Evolutionary conservation across 1,140 invertebrate species (phyloP).

Genomic region (Drosophila carrolli): DNA sequence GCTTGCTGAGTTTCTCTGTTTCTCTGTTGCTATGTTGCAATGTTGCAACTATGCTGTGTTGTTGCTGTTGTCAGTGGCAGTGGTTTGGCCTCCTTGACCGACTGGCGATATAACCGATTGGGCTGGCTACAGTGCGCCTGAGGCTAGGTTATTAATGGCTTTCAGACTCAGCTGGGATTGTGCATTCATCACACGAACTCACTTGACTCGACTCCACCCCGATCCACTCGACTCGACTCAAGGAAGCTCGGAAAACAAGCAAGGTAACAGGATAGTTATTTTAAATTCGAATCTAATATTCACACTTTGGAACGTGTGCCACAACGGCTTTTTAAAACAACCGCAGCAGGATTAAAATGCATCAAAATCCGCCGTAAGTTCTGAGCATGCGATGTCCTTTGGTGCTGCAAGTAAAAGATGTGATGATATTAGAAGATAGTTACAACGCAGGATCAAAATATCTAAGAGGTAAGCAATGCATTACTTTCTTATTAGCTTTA

Average conservation of each 20-base stretch:
- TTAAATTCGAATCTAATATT: conserved; percentile 2
- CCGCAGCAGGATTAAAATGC: conserved; percentile 8
- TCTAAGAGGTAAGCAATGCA: too few species aligned
- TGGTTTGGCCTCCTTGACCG: conserved; percentile 4
- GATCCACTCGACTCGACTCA: background rate
- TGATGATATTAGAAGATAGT: background rate
- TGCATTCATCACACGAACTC: conserved; percentile 6
- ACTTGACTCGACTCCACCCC: too few species aligned
- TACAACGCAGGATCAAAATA: background rate
- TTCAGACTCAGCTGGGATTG: background rate
- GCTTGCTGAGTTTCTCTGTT: too few species aligned
- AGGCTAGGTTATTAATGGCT: background rate
- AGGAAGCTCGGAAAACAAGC: background rate
- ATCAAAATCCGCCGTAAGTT: conserved; percentile 3
- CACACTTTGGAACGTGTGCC: background rate
- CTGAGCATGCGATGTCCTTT: conserved; percentile 9
- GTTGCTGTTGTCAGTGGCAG: conserved; percentile 8
- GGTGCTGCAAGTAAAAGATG: conserved; percentile 1
- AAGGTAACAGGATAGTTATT: background rate
- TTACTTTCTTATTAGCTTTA: too few species aligned
- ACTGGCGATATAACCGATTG: too few species aligned
- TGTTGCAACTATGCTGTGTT: background rate
- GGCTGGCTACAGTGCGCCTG: background rate
- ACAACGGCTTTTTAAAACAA: background rate
- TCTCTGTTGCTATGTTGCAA: too few species aligned